Base-by-base conservation (phyloP, 2,888 invertebrate species). In the Diabrotica balteata region DNA sequence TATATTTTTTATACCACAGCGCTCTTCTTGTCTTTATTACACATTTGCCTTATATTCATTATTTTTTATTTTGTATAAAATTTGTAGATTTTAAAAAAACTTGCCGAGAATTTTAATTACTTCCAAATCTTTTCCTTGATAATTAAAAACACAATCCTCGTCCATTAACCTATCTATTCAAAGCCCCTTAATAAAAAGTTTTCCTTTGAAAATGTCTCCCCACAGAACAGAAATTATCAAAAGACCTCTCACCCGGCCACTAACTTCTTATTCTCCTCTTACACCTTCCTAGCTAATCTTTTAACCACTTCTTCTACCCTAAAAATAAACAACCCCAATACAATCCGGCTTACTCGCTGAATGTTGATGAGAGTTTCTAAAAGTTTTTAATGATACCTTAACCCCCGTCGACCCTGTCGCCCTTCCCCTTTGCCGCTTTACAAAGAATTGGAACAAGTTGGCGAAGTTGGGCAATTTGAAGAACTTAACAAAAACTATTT, bases 261-360 rank as follows among this genome's bases (percentile, higher is more conserved):
- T 51, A 50, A 59, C 51, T 59, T 50, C 22, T 59, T 50, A 50
- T 59, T 59, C 59, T 59, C 50, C 51, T 52, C 58, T 59, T 52
- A 58, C 58, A 64, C 64, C 64, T 64, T 51, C 46, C 50, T 11
- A 51, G 63, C 57, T 63, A 63, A 63, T 63, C 63, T 59, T 51
- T 64, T 46, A 64, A 64, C 64, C 58, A 58, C 64, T 64, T 63
- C 52, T 45, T 43, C 45, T 52, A 44, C 43, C 52, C 44, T 42
- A 64, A 64, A 64, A 64, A 58, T 58, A 64, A 64, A 58, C 64
- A 50, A 59, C 58, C 64, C 46, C 52, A 64, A 64, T 64, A 64
- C 64, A 64, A 64, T 64, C 58, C 58, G 54, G 58, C 58, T 64
- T 52, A 52, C 52, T 32, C 58, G 58, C 44, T 58, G 64, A 64